A percentile compares a stretch with the other conserved stretches of the same genome.
phyloP scores from a whole-genome alignment of 2,113 vertebrate species.

The Cnemophilus loriae region DNA sequence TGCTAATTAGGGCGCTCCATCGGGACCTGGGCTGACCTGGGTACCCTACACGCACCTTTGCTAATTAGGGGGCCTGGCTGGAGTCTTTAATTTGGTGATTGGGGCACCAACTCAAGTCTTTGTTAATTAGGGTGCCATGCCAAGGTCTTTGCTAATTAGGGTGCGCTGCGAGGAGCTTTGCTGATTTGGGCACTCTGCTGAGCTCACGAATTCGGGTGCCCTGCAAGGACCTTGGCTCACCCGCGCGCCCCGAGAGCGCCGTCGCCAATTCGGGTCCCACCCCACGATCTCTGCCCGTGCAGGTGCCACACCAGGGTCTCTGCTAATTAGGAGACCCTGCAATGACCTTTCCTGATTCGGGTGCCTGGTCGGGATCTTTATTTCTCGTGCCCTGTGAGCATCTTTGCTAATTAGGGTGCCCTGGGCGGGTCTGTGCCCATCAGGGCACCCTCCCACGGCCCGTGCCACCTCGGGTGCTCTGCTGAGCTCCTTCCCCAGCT shows the following conservation, averaged over 20 bases:
- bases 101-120: not conserved
- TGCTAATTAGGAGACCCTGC: not conserved
- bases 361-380: not conserved
- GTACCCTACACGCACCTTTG: not conserved
- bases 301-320: not conserved
- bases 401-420: not conserved
- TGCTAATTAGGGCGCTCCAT: not conserved
- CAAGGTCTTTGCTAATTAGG: not conserved
- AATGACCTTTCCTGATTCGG: not conserved
- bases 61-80: not conserved
- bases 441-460: not conserved
- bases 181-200: not conserved
- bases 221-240: not conserved
- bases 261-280: accelerated
- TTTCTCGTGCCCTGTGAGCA: accelerated
- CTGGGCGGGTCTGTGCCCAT: not conserved
- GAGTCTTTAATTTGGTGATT: not conserved
- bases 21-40: not conserved
- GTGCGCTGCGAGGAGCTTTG: not conserved
- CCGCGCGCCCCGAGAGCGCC: not conserved
- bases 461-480: not conserved
- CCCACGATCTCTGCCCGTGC: not conserved
- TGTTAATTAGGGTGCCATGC: not conserved
- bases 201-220: not conserved
- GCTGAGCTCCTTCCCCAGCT: not conserved